Conservation (phyloP, 2,113 vertebrate species). For the Podarcis muralis region DNA sequence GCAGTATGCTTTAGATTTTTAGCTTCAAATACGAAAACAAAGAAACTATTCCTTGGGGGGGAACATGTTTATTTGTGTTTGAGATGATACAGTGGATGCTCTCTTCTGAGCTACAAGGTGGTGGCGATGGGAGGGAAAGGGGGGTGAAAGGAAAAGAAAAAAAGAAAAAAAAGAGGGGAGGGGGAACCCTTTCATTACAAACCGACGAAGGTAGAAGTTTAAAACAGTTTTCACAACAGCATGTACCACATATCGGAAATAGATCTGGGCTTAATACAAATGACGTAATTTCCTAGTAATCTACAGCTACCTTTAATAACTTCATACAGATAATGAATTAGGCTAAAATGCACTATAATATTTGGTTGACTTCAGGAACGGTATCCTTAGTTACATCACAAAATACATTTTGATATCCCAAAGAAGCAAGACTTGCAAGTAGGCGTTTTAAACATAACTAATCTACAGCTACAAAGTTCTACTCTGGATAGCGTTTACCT, state of each 20-base stretch:
- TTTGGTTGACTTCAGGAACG: slow-evolving; percentile 95
- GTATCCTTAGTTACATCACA: slow-evolving; percentile 95
- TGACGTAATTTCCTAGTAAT: slow-evolving; percentile 90
- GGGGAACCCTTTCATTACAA: slow-evolving; percentile 92
- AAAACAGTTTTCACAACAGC: slow-evolving; percentile 94
- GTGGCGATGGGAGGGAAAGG: background rate
- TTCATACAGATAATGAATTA: slow-evolving; percentile 96
- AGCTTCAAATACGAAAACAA: slow-evolving; percentile 80
- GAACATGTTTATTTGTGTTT: slow-evolving; percentile 91
- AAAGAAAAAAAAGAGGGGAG: too few relatives aligned
- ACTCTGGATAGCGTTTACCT: slow-evolving; percentile 89
- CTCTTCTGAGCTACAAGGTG: slow-evolving; percentile 92
- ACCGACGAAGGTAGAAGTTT: slow-evolving; percentile 91
- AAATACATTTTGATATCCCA: slow-evolving; percentile 97
- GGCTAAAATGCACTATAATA: slow-evolving; percentile 97
- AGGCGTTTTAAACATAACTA: slow-evolving; percentile 94
- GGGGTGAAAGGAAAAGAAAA: slow-evolving; percentile 76
- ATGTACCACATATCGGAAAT: slow-evolving; percentile 93
- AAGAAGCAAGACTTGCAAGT: slow-evolving; percentile 97
- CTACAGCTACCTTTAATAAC: slow-evolving; percentile 90
- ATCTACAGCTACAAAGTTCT: slow-evolving; percentile 95
- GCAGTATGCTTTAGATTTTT: slow-evolving; percentile 64
- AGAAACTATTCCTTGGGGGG: slow-evolving; percentile 81
- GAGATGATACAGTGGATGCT: slow-evolving; percentile 92
- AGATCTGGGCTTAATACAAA: slow-evolving; percentile 92